A percentile compares a stretch with the other conserved stretches of the same genome.
These are phyloP conservation scores for Trimorus sp. DNA, from an alignment of 2,888 invertebrate species.

Conservation along the genomic window DNA sequence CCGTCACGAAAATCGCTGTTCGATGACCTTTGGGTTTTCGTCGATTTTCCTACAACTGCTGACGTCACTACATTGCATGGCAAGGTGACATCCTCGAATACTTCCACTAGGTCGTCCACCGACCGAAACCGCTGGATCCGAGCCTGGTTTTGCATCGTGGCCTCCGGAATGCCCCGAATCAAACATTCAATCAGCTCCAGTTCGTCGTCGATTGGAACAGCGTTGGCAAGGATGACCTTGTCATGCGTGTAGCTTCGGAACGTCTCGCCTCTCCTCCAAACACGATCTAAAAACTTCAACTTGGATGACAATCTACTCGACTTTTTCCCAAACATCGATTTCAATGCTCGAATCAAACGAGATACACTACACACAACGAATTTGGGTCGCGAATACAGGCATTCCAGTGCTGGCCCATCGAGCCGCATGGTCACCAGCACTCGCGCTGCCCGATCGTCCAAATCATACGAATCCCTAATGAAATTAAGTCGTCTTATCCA, in stretches of 20 bases:
- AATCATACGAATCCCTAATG: background rate
- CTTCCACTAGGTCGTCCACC: too few relatives aligned
- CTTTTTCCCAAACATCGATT: background rate
- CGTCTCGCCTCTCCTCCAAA: background rate
- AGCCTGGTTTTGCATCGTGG: too few relatives aligned
- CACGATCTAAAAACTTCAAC: constrained; percentile 3
- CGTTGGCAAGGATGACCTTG: background rate
- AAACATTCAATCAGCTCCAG: too few relatives aligned
- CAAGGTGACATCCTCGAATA: too few relatives aligned
- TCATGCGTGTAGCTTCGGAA: background rate
- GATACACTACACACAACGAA: background rate
- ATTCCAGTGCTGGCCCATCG: background rate
- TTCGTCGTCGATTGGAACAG: too few relatives aligned
- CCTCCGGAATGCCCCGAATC: too few relatives aligned
- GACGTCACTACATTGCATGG: too few relatives aligned
- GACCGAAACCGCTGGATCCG: too few relatives aligned
- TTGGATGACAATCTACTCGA: background rate
- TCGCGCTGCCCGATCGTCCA: background rate
- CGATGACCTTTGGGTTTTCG: too few relatives aligned
- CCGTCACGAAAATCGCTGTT: too few relatives aligned
- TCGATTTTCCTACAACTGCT: too few relatives aligned
- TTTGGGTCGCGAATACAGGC: background rate
- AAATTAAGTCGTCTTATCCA: background rate
- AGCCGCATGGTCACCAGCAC: background rate
- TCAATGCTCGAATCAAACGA: background rate